Base-by-base conservation (phyloP, 2,797 vertebrate genomes). In the Zonotrichia albicollis region DNA sequence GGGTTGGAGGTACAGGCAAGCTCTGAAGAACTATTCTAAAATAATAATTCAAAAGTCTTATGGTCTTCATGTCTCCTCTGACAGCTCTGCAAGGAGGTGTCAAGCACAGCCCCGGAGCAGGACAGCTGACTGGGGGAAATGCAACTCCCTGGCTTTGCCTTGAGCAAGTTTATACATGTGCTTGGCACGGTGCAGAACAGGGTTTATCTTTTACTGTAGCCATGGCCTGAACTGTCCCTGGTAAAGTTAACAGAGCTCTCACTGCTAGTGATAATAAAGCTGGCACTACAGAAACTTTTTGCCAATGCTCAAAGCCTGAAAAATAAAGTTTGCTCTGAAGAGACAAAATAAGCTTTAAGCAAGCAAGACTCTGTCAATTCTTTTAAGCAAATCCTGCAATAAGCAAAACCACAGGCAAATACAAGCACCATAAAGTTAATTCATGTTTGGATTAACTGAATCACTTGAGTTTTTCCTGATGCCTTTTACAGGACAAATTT, bases 201-300 rank as follows among this genome's bases (percentile, higher is more conserved):
- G 40, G 26, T 61, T 89, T 77, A 45, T 74, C 70, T 71, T 84
- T 51, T 77, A 70, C 58, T 58, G 36, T 6, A 79, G 51, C 19
- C 32, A 46, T 16, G 38, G 26, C 80, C 87, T 0, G 0, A 36
- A 42, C 51, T 10, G 40, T 64, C 89, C 29, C 73, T 16, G 34
- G 70, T 34, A 58, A 89, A 89, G 74, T 40, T 81, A 96, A 91
- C 94, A 94, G 92, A 42, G 89, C 65, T 96, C 90, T 77, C 93
- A 75, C 82, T 87, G 70, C 90, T 95, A 70, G 75, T 65, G 90
- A 83, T 73, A 89, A 95, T 72, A 78, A 32, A 68, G 85, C 36
- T 55, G 38, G 78, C 45, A 77, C 71, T 85, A 90, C 40, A 95
- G 92, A 94, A 96, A 92, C 87, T 84, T 95, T 54, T 11, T 43